phyloP scores from a whole-genome alignment of 2,888 invertebrate genomes.

The Falcaria lacertinaria region DNA sequence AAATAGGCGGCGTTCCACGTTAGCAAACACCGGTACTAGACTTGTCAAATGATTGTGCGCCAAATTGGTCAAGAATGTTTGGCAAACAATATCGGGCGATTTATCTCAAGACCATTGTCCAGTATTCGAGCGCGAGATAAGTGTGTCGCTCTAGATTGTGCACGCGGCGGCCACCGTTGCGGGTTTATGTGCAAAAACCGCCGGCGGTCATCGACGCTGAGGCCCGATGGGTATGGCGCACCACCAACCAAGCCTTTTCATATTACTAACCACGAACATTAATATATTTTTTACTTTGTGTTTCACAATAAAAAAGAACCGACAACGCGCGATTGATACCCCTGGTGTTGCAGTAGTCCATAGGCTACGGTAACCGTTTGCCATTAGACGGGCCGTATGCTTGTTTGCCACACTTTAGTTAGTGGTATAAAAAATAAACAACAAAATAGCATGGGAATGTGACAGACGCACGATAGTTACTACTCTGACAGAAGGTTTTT shows the following conservation, averaged over 20 bases:
- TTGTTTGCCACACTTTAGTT: no score
- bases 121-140: conserved; percentile 37
- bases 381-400: no score
- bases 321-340: no score
- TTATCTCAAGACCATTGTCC: conserved; percentile 32
- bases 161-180: conserved; percentile 42
- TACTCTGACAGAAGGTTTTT: no score
- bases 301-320: no score
- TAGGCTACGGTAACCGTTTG: no score
- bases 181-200: conserved; percentile 60
- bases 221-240: conserved; percentile 61
- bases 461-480: no score
- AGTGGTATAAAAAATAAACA: no score
- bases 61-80: background rate
- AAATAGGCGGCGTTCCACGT: no score
- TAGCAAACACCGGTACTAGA: background rate
- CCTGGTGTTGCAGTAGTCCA: no score
- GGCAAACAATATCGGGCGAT: conserved; percentile 1
- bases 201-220: conserved; percentile 66
- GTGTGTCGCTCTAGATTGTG: conserved; percentile 58
- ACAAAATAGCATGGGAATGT: no score
- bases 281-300: background rate
- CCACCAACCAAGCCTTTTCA: conserved; percentile 33
- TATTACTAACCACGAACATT: conserved; percentile 16
- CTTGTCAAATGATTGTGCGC: background rate